These are phyloP conservation scores for Pseudomugil tenellus DNA, from an alignment of 2,797 vertebrate species.

Conservation along the genomic window DNA sequence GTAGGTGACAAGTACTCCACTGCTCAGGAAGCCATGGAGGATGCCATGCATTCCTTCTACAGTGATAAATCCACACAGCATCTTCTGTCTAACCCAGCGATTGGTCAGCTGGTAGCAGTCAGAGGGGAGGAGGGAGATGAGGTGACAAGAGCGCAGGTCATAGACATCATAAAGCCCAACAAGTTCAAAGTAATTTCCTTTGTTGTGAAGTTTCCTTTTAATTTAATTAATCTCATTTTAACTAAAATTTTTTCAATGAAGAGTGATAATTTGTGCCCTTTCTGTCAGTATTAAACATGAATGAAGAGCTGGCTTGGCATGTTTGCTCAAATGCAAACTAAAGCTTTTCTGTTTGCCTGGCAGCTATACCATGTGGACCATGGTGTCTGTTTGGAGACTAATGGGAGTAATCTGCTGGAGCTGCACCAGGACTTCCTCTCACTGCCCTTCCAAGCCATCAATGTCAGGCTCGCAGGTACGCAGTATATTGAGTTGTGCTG, in stretches of 20 bases:
- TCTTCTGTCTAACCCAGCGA: slow-evolving; percentile 58
- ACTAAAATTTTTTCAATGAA: neutral
- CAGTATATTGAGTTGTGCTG: no score
- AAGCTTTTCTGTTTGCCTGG: slow-evolving; percentile 16
- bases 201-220: neutral
- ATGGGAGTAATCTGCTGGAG: slow-evolving; percentile 79
- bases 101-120: slow-evolving; percentile 88
- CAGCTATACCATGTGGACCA: slow-evolving; percentile 94
- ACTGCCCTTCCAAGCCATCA: slow-evolving; percentile 90
- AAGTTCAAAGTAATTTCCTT: slow-evolving; percentile 84
- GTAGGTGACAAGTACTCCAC: slow-evolving; percentile 91
- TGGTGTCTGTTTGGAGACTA: slow-evolving; percentile 87
- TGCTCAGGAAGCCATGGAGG: slow-evolving; percentile 91
- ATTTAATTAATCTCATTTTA: neutral
- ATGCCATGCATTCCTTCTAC: slow-evolving; percentile 88
- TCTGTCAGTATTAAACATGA: neutral
- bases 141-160: slow-evolving; percentile 87
- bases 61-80: slow-evolving; percentile 52
- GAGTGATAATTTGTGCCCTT: neutral
- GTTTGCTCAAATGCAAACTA: neutral
- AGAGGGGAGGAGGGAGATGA: slow-evolving; percentile 86
- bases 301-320: neutral
- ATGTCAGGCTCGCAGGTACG: slow-evolving; percentile 93
- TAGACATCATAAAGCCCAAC: slow-evolving; percentile 70
- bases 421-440: slow-evolving; percentile 84